Percentiles rank a stretch among this genome's conserved stretches.
phyloP scores from a whole-genome alignment of 1,140 invertebrate species.

The Pseudomyrmex gracilis region DNA sequence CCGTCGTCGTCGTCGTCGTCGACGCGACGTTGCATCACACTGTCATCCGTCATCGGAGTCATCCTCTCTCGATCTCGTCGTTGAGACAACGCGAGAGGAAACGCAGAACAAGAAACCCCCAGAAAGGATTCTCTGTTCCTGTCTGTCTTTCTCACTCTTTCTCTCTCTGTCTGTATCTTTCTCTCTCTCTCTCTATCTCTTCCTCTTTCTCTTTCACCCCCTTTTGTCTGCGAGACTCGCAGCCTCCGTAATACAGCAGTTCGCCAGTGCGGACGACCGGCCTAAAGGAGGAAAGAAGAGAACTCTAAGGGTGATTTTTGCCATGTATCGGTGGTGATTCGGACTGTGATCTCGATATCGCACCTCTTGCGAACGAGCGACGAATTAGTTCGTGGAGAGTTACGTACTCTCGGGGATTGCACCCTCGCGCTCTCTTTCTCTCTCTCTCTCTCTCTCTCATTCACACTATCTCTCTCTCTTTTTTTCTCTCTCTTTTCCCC shows the following conservation, averaged over 20 bases:
- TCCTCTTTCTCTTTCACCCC: constrained; percentile 14
- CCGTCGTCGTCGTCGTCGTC: constrained; percentile 38
- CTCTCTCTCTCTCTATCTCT: constrained; percentile 18
- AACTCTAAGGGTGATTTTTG: constrained; percentile 10
- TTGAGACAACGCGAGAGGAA: constrained; percentile 24
- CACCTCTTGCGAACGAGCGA: not conserved
- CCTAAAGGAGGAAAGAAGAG: constrained; percentile 41
- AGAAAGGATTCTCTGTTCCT: constrained; percentile 23
- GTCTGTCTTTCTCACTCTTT: constrained; percentile 9
- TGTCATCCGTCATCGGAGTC: not conserved
- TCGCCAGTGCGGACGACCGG: constrained; percentile 44
- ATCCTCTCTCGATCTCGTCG: constrained; percentile 15
- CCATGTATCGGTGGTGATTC: not conserved
- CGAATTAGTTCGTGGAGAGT: too few species aligned
- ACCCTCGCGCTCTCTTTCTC: not conserved
- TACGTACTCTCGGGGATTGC: not conserved
- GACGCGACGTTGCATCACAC: not conserved
- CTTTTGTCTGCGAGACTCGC: constrained; percentile 38
- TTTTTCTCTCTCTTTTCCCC: constrained; percentile 12
- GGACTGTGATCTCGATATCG: constrained; percentile 36
- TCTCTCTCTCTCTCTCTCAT: not conserved
- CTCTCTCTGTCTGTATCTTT: constrained; percentile 11
- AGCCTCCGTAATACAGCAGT: constrained; percentile 23
- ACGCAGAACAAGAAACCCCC: constrained; percentile 44
- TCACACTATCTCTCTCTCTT: too few species aligned